Evolutionary conservation across 2,113 vertebrate species (phyloP).

Genomic region (Otis tarda): DNA sequence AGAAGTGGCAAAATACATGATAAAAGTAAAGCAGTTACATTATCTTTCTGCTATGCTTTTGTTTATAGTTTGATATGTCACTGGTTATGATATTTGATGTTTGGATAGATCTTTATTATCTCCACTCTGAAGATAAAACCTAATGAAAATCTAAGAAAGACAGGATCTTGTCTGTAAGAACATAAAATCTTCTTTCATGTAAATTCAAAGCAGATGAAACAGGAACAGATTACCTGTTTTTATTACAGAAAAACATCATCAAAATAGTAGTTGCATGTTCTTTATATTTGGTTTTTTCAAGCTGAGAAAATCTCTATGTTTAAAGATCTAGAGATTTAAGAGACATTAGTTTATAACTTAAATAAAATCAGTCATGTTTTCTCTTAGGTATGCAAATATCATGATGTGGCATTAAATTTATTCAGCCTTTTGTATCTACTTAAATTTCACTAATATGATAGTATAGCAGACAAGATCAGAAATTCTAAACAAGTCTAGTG

Average conservation of each 20-base stretch:
- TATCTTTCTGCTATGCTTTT: neutral
- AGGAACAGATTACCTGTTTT: neutral
- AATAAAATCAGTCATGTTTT: neutral
- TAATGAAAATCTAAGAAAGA: neutral
- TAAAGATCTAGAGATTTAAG: neutral
- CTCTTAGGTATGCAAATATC: neutral
- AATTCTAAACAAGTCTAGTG: neutral
- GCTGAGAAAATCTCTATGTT: neutral
- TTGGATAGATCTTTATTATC: neutral
- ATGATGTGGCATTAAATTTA: neutral
- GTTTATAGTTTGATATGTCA: neutral
- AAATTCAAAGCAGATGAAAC: neutral
- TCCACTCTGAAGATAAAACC: neutral
- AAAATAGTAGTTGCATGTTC: neutral
- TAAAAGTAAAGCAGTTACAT: neutral
- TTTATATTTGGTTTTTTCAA: neutral
- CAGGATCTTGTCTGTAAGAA: neutral
- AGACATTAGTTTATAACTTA: neutral
- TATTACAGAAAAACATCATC: neutral
- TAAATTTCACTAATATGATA: neutral
- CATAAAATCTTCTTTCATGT: neutral
- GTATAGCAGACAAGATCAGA: neutral
- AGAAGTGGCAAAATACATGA: neutral
- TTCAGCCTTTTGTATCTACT: neutral
- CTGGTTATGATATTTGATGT: neutral